A percentile compares a stretch with the other conserved stretches of the same genome.
phyloP scores from a whole-genome alignment of 2,113 vertebrate genomes.

The Syngnathus typhle region DNA sequence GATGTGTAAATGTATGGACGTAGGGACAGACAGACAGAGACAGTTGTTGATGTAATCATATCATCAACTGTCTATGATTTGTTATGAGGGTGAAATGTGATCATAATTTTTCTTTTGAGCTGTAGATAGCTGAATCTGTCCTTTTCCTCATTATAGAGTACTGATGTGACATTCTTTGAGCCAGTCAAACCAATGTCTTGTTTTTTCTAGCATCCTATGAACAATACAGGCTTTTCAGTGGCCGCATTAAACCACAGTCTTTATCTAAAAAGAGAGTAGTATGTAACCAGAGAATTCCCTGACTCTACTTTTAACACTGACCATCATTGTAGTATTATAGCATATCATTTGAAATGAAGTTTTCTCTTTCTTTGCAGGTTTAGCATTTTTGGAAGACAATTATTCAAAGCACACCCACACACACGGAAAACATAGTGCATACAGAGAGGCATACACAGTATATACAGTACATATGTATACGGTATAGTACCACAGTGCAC shows the following conservation, averaged over 20 bases:
- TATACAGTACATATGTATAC: background rate
- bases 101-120: background rate
- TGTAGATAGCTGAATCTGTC: conserved; percentile 1
- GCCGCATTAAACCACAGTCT: conserved; percentile 6
- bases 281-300: conserved; percentile 7
- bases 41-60: conserved; percentile 33
- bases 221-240: conserved; percentile 29
- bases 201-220: conserved; percentile 20
- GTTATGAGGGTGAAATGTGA: background rate
- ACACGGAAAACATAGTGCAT: no score
- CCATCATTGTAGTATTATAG: background rate
- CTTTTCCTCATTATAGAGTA: conserved; percentile 13
- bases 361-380: background rate
- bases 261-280: conserved; percentile 27
- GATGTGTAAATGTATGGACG: no score
- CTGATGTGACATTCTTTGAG: conserved; percentile 3
- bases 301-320: conserved; percentile 4
- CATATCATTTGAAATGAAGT: background rate
- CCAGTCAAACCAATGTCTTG: conserved; percentile 4
- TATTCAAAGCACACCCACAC: background rate
- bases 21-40: no score
- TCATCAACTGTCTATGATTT: background rate
- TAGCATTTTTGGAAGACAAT: background rate
- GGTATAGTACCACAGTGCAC: background rate
- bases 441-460: no score